Evolutionary conservation across 2,888 invertebrate species (phyloP).

Genomic region (Pammene aurita): DNA sequence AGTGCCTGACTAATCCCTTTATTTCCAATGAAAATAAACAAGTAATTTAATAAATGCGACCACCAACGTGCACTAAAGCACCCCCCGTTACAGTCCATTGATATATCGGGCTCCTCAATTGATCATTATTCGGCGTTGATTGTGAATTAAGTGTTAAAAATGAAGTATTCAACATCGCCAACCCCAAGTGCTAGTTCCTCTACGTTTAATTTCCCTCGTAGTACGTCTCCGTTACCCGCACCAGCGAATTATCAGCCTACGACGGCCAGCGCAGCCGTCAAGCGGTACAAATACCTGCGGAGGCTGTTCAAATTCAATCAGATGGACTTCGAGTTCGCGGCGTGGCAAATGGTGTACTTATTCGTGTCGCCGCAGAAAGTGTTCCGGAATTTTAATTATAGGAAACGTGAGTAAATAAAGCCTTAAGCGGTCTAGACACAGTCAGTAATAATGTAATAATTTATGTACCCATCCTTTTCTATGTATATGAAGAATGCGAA

Average conservation of each 20-base stretch:
- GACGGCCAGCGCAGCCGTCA: conserved; percentile 91
- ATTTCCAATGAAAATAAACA: conserved; percentile 39
- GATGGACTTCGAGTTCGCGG: conserved; percentile 99
- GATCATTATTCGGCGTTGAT: not conserved
- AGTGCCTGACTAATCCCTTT: conserved; percentile 19
- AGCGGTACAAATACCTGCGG: conserved; percentile 93
- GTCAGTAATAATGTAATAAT: too few relatives aligned
- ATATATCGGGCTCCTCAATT: not conserved
- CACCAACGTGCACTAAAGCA: conserved; percentile 22
- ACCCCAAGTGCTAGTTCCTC: conserved; percentile 71
- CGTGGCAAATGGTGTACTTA: conserved; percentile 99
- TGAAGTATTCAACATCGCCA: conserved; percentile 86
- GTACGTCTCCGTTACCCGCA: conserved; percentile 86
- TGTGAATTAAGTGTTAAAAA: conserved; percentile 47
- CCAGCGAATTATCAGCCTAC: conserved; percentile 87
- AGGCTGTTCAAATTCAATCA: conserved; percentile 95
- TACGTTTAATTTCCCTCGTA: conserved; percentile 68
- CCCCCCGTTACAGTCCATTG: not conserved
- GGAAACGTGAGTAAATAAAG: conserved; percentile 94
- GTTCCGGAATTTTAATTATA: conserved; percentile 97
- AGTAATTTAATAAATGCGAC: conserved; percentile 26
- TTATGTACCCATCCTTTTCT: too few relatives aligned
- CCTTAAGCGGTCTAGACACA: too few relatives aligned
- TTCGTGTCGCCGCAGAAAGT: conserved; percentile 98
- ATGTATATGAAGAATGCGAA: too few relatives aligned